A percentile compares a stretch with the other conserved stretches of the same genome.
These are phyloP conservation scores for Hiodon tergisus DNA, from an alignment of 2,113 vertebrate genomes.

Conservation along the genomic window DNA sequence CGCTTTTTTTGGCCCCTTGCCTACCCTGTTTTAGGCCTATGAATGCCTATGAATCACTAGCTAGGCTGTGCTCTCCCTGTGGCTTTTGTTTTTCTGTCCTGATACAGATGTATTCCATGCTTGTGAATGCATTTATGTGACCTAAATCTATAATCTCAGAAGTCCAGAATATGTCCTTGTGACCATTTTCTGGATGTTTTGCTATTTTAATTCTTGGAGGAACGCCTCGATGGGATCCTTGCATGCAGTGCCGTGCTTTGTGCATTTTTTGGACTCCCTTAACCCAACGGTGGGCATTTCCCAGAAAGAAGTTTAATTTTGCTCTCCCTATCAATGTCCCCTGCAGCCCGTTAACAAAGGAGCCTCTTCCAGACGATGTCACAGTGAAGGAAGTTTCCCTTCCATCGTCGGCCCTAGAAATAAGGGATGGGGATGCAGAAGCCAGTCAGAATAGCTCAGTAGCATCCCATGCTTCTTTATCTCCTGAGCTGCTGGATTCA, in stretches of 20 bases:
- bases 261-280: background rate
- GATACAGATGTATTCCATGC: background rate
- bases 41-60: background rate
- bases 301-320: slow-evolving; percentile 4
- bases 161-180: background rate
- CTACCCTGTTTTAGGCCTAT: background rate
- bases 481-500: background rate
- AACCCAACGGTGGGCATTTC: background rate
- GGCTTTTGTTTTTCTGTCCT: background rate
- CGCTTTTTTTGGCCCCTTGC: background rate
- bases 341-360: slow-evolving; percentile 13
- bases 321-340: slow-evolving; percentile 17
- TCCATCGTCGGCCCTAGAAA: background rate
- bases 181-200: background rate
- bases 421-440: background rate
- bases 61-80: background rate
- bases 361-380: slow-evolving; percentile 2
- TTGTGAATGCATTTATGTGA: background rate
- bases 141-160: background rate
- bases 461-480: background rate
- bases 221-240: background rate
- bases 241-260: slow-evolving; percentile 2
- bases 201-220: background rate
- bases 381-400: background rate
- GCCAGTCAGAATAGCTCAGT: background rate